phyloP scores from a whole-genome alignment of 2,888 invertebrate genomes.

The Volucella inflata region DNA sequence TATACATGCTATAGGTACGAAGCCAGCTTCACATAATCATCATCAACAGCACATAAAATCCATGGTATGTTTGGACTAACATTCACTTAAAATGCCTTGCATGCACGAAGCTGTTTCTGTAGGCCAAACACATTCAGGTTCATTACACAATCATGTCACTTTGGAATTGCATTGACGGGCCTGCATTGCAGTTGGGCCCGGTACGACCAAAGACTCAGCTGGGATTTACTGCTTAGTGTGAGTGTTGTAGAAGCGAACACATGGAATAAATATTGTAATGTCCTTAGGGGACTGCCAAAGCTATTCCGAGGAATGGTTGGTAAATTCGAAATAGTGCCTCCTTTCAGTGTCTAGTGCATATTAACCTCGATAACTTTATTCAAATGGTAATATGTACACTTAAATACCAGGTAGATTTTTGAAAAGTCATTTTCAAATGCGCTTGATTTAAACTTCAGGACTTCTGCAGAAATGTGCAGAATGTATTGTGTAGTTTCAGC shows the following conservation, averaged over 20 bases:
- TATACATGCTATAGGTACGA: background rate
- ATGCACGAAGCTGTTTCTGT: slow-evolving; percentile 61
- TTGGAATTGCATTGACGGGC: slow-evolving; percentile 48
- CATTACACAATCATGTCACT: slow-evolving; percentile 72
- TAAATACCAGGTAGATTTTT: slow-evolving; percentile 5
- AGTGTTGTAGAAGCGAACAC: slow-evolving; percentile 20
- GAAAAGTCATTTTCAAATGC: background rate
- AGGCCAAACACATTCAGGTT: slow-evolving; percentile 69
- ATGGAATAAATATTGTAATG: slow-evolving; percentile 14
- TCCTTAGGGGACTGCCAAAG: slow-evolving; percentile 32
- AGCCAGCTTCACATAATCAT: background rate
- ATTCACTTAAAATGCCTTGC: slow-evolving; percentile 51
- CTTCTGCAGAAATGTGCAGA: background rate
- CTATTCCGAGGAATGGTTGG: slow-evolving; percentile 33
- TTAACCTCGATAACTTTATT: slow-evolving; percentile 9
- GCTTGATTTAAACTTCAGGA: slow-evolving; percentile 16
- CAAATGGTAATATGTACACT: background rate
- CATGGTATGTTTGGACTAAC: slow-evolving; percentile 28
- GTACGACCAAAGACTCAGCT: slow-evolving; percentile 22
- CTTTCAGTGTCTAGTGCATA: slow-evolving; percentile 5
- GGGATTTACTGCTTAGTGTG: slow-evolving; percentile 7
- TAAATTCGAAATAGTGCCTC: slow-evolving; percentile 41
- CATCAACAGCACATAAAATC: slow-evolving; percentile 4
- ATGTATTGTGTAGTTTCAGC: too few species aligned
- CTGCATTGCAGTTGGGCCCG: slow-evolving; percentile 55